Conservation (phyloP, 2,113 vertebrate genomes). For the Mirza zaza region DNA sequence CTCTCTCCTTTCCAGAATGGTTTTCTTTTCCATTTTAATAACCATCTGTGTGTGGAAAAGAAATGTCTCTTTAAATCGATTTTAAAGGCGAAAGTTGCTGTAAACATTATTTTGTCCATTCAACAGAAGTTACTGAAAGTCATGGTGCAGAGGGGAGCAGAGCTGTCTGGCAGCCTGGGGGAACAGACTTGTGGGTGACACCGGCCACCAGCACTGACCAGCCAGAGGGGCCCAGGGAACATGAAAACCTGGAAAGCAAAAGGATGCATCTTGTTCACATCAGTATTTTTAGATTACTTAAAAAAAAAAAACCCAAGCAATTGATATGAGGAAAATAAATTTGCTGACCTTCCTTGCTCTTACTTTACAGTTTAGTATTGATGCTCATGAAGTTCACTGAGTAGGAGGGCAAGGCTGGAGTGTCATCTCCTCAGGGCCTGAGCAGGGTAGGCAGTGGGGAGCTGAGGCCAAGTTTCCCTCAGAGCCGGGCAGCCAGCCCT, state of each 20-base stretch:
- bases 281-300: neutral
- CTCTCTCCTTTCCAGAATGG: neutral
- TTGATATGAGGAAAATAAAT: neutral
- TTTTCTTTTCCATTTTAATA: slow-evolving; percentile 10
- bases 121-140: neutral
- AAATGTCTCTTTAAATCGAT: slow-evolving; percentile 16
- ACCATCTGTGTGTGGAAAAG: slow-evolving; percentile 26
- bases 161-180: neutral
- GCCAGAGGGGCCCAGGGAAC: neutral
- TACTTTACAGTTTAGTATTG: neutral
- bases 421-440: neutral
- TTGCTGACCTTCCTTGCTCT: neutral
- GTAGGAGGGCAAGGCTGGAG: neutral
- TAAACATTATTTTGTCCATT: neutral
- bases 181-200: neutral
- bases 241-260: neutral
- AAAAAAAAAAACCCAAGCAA: neutral
- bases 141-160: neutral
- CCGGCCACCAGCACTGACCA: neutral
- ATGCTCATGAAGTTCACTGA: neutral
- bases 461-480: neutral
- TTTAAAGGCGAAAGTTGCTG: neutral
- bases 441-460: neutral
- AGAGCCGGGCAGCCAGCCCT: too few relatives aligned
- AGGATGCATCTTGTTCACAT: neutral